A percentile compares a stretch with the other conserved stretches of the same genome.
These are phyloP conservation scores for Nannoperca obscura DNA, from an alignment of 2,797 vertebrate species.

Conservation along the genomic window DNA sequence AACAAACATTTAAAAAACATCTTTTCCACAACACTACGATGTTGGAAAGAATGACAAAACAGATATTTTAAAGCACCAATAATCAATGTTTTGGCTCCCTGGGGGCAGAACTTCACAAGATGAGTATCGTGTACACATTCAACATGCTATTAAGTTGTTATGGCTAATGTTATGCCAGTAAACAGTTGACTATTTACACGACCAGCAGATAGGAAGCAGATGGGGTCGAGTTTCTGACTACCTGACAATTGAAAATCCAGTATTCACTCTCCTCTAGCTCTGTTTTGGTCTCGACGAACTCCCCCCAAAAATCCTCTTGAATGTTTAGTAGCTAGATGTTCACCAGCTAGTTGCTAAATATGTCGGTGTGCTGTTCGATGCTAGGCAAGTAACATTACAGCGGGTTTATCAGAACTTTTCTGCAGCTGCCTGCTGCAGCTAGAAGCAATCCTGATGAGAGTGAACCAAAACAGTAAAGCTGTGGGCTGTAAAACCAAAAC, in stretches of 20 bases:
- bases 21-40: background rate
- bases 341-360: background rate
- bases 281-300: background rate
- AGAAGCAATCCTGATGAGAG: background rate
- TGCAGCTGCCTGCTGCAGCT: background rate
- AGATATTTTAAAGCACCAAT: background rate
- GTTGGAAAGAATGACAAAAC: background rate
- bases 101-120: background rate
- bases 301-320: background rate
- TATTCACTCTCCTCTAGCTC: background rate
- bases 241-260: background rate
- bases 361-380: background rate
- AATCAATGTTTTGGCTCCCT: no score
- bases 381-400: background rate
- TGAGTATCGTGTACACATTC: background rate
- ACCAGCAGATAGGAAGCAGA: background rate
- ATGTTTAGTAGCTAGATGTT: background rate
- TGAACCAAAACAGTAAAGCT: background rate
- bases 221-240: background rate
- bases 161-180: background rate
- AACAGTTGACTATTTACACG: background rate
- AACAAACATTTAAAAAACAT: background rate
- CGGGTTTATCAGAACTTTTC: background rate
- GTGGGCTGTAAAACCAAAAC: background rate
- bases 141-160: background rate